These are phyloP conservation scores for Coptotermes formosanus DNA, from an alignment of 1,140 invertebrate species.

Conservation along the genomic window DNA sequence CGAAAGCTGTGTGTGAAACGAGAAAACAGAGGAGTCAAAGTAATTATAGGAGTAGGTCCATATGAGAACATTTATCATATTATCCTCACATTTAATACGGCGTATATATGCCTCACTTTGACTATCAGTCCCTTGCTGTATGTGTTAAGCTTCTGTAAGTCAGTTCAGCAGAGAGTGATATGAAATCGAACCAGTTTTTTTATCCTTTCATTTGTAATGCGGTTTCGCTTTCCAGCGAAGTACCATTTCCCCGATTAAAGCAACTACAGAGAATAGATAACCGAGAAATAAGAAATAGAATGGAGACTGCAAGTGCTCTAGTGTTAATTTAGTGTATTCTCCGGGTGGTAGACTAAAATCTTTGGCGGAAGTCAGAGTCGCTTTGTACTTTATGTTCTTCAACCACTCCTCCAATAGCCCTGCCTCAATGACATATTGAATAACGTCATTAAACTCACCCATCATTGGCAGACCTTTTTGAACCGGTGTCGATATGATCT, in stretches of 20 bases:
- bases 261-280: not conserved
- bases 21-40: too few relatives aligned
- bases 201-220: not conserved
- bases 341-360: not conserved
- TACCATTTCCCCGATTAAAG: not conserved
- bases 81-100: too few relatives aligned
- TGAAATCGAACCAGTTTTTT: too few relatives aligned
- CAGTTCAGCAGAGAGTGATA: too few relatives aligned
- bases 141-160: too few relatives aligned
- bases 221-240: not conserved
- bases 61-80: too few relatives aligned
- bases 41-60: too few relatives aligned
- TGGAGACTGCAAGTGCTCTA: not conserved
- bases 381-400: not conserved
- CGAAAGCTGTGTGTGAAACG: too few relatives aligned
- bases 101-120: too few relatives aligned
- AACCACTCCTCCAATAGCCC: not conserved
- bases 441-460: not conserved
- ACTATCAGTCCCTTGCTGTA: too few relatives aligned
- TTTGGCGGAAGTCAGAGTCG: not conserved
- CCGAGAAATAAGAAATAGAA: not conserved
- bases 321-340: not conserved
- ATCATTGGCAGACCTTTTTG: not conserved
- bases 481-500: not conserved
- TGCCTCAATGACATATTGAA: not conserved